phyloP scores from a whole-genome alignment of 2,888 invertebrate genomes.

The Dorcus parallelipipedus region DNA sequence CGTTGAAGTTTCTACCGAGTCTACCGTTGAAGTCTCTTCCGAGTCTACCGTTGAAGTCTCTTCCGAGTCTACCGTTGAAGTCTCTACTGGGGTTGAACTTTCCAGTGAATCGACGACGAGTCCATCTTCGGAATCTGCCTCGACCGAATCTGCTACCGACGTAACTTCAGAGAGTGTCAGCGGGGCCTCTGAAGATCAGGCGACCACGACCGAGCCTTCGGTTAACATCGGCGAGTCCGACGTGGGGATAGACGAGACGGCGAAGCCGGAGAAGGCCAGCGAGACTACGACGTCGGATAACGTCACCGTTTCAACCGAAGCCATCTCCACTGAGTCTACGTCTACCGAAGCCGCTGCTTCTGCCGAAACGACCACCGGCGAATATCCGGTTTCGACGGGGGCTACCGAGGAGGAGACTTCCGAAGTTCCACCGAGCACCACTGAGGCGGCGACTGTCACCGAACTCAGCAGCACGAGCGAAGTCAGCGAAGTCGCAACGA shows the following conservation, averaged over 20 bases:
- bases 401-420: conserved; percentile 13
- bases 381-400: not conserved
- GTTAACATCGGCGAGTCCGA: conserved; percentile 12
- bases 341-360: conserved; percentile 7
- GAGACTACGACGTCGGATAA: conserved; percentile 20
- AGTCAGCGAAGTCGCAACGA: not conserved
- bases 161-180: conserved; percentile 2
- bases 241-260: conserved; percentile 15
- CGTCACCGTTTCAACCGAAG: conserved; percentile 10
- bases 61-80: conserved; percentile 9
- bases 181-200: conserved; percentile 14
- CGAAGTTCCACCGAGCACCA: conserved; percentile 24
- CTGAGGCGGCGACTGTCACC: conserved; percentile 19
- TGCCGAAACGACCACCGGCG: not conserved
- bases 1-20: conserved; percentile 4
- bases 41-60: conserved; percentile 9
- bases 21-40: not conserved
- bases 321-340: conserved; percentile 18
- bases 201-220: conserved; percentile 30
- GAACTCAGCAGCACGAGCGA: conserved; percentile 18
- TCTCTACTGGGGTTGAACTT: conserved; percentile 10
- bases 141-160: not conserved
- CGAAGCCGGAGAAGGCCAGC: conserved; percentile 20
- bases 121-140: not conserved
- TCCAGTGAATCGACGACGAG: conserved; percentile 5